These are phyloP conservation scores for Myripristis murdjan DNA, from an alignment of 2,797 vertebrate genomes.

Conservation along the genomic window DNA sequence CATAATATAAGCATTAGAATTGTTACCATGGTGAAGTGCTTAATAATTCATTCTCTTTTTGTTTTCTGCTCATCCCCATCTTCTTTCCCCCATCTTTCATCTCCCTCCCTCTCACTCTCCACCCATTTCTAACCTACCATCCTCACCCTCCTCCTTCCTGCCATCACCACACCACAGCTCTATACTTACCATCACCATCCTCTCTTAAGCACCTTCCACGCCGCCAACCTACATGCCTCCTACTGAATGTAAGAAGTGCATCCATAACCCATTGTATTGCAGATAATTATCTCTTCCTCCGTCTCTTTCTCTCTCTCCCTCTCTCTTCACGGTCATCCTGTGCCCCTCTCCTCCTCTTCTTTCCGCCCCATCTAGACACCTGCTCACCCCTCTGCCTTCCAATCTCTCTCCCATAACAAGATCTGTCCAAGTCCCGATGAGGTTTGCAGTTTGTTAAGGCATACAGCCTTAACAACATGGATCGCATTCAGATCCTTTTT, in stretches of 20 bases:
- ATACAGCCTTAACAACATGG: conserved; percentile 74
- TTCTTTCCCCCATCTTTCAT: conserved; percentile 32
- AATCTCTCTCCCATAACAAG: conserved; percentile 45
- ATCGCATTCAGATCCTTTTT: conserved; percentile 64
- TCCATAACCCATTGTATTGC: conserved; percentile 28
- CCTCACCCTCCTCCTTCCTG: conserved; percentile 21
- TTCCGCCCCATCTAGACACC: conserved; percentile 38
- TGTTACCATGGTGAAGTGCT: conserved; percentile 43
- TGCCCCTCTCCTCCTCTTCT: conserved; percentile 35
- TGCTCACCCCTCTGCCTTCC: conserved; percentile 21
- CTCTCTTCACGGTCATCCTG: conserved; percentile 53
- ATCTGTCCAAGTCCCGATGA: conserved; percentile 58
- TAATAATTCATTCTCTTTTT: conserved; percentile 73
- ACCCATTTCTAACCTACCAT: conserved; percentile 34
- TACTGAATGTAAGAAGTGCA: conserved; percentile 76
- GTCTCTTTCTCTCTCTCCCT: conserved; percentile 4
- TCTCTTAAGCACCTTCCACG: conserved; percentile 62
- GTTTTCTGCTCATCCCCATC: conserved; percentile 64
- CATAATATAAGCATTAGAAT: conserved; percentile 39
- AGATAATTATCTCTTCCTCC: conserved; percentile 13
- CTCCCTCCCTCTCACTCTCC: not conserved
- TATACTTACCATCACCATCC: conserved; percentile 65
- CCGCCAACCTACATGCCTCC: conserved; percentile 65
- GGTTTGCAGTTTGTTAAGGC: conserved; percentile 80
- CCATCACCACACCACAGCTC: conserved; percentile 71